Evolutionary conservation across 2,888 invertebrate species (phyloP), one percentile per base, ranked within the genome.

Genomic region (Tetropium fuscum): DNA sequence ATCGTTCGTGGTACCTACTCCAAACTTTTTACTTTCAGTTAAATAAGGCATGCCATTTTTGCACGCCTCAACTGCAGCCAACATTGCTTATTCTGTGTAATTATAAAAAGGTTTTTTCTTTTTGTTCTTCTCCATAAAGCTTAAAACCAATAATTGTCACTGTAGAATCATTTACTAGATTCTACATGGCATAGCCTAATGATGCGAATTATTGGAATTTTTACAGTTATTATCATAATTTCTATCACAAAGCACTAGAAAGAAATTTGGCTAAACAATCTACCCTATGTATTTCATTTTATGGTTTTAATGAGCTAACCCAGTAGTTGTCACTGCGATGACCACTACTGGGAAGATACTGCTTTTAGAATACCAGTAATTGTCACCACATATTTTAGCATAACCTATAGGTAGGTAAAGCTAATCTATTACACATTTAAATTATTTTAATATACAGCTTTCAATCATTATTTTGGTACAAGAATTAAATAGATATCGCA

Each of bases 31-130:
- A 16, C 18, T 40, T 1, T n/a, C 16, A 40, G 10, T 40, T 2
- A 10, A 40, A 19, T 40, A 19, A 40, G 40, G 18, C 11, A 11
- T 40, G 19, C 8, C 40, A 40, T 40, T 40, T 40, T 16, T 16
- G 10, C 43, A n/a, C n/a, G n/a, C n/a, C n/a, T n/a, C n/a, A n/a
- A n/a, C n/a, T n/a, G n/a, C n/a, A n/a, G n/a, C n/a, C n/a, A n/a
- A n/a, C n/a, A n/a, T n/a, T n/a, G n/a, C n/a, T n/a, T n/a, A n/a
- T n/a, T n/a, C n/a, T n/a, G n/a, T n/a, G n/a, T n/a, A n/a, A n/a
- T n/a, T n/a, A n/a, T n/a, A n/a, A n/a, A n/a, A n/a, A n/a, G n/a
- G n/a, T n/a, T n/a, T n/a, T n/a, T n/a, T n/a, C n/a, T n/a, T n/a
- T n/a, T n/a, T n/a, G n/a, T n/a, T n/a, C n/a, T n/a, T n/a, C n/a